Base-by-base conservation (phyloP, 2,888 invertebrate genomes). In the Cryptus viduatorius region DNA sequence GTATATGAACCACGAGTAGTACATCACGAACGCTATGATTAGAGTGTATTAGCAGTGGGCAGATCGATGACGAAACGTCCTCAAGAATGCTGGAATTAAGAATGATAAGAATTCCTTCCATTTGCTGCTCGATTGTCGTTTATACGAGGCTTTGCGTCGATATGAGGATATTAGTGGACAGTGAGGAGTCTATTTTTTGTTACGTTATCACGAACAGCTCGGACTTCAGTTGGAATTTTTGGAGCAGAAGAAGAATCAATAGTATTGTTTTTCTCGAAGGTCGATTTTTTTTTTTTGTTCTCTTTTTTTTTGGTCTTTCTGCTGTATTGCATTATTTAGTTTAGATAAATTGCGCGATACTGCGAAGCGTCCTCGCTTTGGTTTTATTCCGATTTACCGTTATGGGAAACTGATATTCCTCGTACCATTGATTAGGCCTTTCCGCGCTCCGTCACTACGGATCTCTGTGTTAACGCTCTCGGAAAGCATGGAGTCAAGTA, bases 1-100 rank as follows among this genome's bases (percentile, higher is more conserved):
- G 94, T 92, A 89, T 83, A 88, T 8, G 16, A 67, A 37, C 50
- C 12, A 29, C 50, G 50, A 16, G 19, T 56, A 16, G 19, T 56
- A 12, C 10, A 37, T 69, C 56, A 44, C 3, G 61, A 16, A 29
- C 42, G 19, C 65, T 64, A 56, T 46, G 16, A 29, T 10, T 53
- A 24, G 19, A 10, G 50, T 37, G 5, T 37, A 4, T 48, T 46
- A 29, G 48, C 14, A 14, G 59, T 29, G 14, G 31, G 56, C 24
- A 14, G 29, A 61, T n/a, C 31, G 59, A 4, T 1, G 24, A 56
- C 19, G 10, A 24, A 56, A 56, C 2, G 12, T 7, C 19, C 10
- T 1, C 8, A 10, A 56, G 19, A 19, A 56, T 24, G 19, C 10
- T 53, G 53, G 53, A 53, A 53, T 19, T 53, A 16, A 16, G 53